phyloP scores from a whole-genome alignment of 2,888 invertebrate genomes.

The Busseola fusca region DNA sequence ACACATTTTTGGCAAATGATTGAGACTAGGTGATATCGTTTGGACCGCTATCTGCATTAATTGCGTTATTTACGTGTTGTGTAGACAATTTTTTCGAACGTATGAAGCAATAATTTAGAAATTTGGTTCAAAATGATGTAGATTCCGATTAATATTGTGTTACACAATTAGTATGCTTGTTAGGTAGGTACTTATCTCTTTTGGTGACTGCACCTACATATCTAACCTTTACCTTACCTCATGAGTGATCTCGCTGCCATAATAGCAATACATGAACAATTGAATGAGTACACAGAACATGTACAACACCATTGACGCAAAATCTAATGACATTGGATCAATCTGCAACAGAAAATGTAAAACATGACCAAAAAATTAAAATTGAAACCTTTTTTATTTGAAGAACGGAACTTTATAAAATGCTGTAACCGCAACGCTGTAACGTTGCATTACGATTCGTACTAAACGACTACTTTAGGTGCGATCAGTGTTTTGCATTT shows the following conservation, averaged over 20 bases:
- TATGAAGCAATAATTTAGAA: too few species aligned
- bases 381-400: neutral
- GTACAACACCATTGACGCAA: slow-evolving; percentile 75
- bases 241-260: slow-evolving; percentile 72
- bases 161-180: too few species aligned
- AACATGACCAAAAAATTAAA: neutral
- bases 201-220: too few species aligned
- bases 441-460: neutral
- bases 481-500: too few species aligned
- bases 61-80: too few species aligned
- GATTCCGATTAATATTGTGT: too few species aligned
- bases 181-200: too few species aligned
- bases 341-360: slow-evolving; percentile 49
- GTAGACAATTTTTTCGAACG: too few species aligned
- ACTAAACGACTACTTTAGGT: neutral
- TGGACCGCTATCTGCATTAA: too few species aligned
- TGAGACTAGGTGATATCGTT: too few species aligned
- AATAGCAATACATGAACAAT: slow-evolving; percentile 74
- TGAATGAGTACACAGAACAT: slow-evolving; percentile 74
- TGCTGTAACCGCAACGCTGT: neutral
- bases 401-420: neutral
- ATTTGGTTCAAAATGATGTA: too few species aligned
- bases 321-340: slow-evolving; percentile 70
- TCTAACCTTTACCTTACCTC: slow-evolving; percentile 22
- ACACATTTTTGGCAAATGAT: too few species aligned